These are phyloP conservation scores for Itoplectis maculator DNA, from an alignment of 2,888 invertebrate species.

Conservation along the genomic window DNA sequence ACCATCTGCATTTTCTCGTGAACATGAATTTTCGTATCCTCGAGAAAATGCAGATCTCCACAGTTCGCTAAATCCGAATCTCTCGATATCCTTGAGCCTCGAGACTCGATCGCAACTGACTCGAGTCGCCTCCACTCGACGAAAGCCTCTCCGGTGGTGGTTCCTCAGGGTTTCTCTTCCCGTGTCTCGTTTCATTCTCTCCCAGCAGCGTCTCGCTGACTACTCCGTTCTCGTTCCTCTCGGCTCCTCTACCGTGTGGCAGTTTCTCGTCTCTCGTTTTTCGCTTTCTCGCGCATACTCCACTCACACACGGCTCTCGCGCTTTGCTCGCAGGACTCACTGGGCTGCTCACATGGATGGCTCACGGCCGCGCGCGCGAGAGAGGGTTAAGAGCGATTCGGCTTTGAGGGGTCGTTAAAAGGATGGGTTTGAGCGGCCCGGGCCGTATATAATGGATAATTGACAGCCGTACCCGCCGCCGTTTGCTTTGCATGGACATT, in stretches of 20 bases:
- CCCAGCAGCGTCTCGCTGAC: not conserved
- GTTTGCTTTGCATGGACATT: slow-evolving; percentile 84
- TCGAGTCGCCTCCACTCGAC: slow-evolving; percentile 1
- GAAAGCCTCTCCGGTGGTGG: slow-evolving; percentile 23
- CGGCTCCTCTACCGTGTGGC: not conserved
- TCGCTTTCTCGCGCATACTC: slow-evolving; percentile 60
- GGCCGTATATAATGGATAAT: slow-evolving; percentile 85
- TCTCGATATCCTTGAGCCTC: slow-evolving; percentile 27
- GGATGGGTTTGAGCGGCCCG: slow-evolving; percentile 83
- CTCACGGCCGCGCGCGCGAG: not conserved
- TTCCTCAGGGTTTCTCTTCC: slow-evolving; percentile 50
- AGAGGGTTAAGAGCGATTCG: slow-evolving; percentile 72
- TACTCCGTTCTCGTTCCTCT: too few relatives aligned
- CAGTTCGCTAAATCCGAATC: slow-evolving; percentile 19
- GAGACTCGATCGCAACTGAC: not conserved
- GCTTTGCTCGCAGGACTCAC: too few relatives aligned
- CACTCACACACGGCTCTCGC: slow-evolving; percentile 37
- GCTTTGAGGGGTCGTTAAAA: slow-evolving; percentile 83
- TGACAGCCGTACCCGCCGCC: slow-evolving; percentile 83
- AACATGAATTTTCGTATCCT: not conserved
- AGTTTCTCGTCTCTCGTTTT: slow-evolving; percentile 52
- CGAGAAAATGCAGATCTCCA: not conserved
- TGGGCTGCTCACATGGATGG: too few relatives aligned
- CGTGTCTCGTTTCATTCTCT: slow-evolving; percentile 59
- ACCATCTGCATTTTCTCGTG: too few relatives aligned